These are phyloP conservation scores for Andrena minutula DNA, from an alignment of 2,888 invertebrate species.

Conservation along the genomic window DNA sequence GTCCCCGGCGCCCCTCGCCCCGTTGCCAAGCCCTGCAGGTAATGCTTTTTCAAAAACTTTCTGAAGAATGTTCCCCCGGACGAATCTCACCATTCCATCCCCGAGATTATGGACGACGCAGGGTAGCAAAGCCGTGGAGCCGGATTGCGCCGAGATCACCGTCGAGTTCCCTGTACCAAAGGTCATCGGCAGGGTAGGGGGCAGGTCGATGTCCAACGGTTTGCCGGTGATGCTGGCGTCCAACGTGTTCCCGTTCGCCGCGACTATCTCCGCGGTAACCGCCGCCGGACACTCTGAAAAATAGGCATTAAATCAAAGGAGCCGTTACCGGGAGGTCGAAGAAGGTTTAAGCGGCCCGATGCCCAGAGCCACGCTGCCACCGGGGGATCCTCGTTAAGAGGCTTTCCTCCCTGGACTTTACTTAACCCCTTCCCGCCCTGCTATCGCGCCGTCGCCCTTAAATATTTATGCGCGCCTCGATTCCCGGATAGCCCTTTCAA, in stretches of 20 bases:
- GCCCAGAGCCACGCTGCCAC: conserved; percentile 37
- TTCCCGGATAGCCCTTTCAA: conserved; percentile 7
- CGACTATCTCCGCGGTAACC: conserved; percentile 80
- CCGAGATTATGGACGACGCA: conserved; percentile 94
- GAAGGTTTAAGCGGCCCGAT: conserved; percentile 52
- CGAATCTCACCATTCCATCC: conserved; percentile 93
- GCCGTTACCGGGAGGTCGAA: conserved; percentile 52
- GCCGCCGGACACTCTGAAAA: conserved; percentile 69
- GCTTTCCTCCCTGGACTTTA: conserved; percentile 68
- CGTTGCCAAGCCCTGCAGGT: not conserved
- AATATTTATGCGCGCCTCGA: conserved; percentile 58
- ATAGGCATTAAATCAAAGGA: conserved; percentile 65
- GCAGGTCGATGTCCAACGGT: conserved; percentile 81
- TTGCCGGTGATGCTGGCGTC: conserved; percentile 70
- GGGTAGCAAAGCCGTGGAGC: conserved; percentile 93
- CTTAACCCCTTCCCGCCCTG: conserved; percentile 58
- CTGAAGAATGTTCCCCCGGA: conserved; percentile 33
- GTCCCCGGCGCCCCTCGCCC: not conserved
- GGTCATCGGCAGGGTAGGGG: conserved; percentile 88
- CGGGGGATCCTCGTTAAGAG: conserved; percentile 69
- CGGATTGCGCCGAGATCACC: conserved; percentile 92
- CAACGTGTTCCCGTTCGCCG: conserved; percentile 75
- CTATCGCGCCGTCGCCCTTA: conserved; percentile 31
- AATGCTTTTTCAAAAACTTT: conserved; percentile 57
- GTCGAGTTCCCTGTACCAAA: conserved; percentile 94